Base-by-base conservation (phyloP, 1,140 invertebrate genomes). In the Zaprionus nigranus region DNA sequence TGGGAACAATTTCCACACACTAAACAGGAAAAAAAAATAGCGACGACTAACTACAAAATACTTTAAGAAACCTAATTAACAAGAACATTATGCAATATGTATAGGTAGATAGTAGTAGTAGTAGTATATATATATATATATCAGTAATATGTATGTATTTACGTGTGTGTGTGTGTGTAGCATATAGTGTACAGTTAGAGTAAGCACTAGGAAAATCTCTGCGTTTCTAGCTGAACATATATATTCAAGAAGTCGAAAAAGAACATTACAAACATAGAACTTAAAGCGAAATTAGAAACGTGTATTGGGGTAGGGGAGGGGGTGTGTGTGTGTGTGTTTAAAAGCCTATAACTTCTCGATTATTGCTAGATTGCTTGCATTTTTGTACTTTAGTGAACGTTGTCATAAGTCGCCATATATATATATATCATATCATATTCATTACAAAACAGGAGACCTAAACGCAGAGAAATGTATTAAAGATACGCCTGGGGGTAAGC, bases 1-100 rank as follows among this genome's bases (percentile, higher is more conserved):
- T 63, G 62, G 66, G 66, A 74, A 22, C 43, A 69, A 57, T 68
- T 57, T 38, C 38, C 51, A 74, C 43, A 65, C 17, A 51, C 51
- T 51, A 49, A 53, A 58, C 15, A 62, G 46, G 40, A 70, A 40
- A 26, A 60, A 69, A 61, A 69, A 61, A 75, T 51, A 54, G 58
- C 30, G 64, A 85, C 51, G 57, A 67, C 74, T 88, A 87, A 75
- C 83, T 87, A 87, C 81, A 82, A 88, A 86, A 81, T 87, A 87
- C 84, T 72, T 80, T 63, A 83, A 82, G 83, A 87, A 87, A 87
- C 84, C 83, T 87, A 87, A 81, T 87, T 87, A 87, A 87, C 81
- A 84, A 87, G 77, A 87, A 63, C 72, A 59, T 71, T 71, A 64
- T 68, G 70, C 66, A 71, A 60, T 84, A 77, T 79, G 62, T 79